Evolutionary conservation across 2,797 vertebrate genomes (phyloP).

Genomic region (Tiaroga cobitis): DNA sequence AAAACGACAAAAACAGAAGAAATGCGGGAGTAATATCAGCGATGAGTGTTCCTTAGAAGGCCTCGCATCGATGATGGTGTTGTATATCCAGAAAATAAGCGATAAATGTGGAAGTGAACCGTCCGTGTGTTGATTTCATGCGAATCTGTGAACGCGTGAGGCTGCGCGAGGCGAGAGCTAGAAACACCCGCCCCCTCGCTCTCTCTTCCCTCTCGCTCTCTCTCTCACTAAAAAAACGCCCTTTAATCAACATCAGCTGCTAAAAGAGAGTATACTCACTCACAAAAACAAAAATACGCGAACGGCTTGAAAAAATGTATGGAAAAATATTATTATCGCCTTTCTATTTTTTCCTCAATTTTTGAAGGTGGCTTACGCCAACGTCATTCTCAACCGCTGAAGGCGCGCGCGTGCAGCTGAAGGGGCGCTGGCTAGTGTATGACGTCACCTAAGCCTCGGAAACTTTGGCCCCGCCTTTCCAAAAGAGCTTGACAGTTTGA

Average conservation of each 20-base stretch:
- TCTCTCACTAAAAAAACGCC: not conserved
- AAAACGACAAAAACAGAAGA: slow-evolving; percentile 33
- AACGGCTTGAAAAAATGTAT: not conserved
- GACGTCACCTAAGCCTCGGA: slow-evolving; percentile 68
- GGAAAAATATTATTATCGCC: not conserved
- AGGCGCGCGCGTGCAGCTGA: slow-evolving; percentile 64
- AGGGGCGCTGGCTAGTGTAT: slow-evolving; percentile 77
- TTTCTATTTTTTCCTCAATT: not conserved
- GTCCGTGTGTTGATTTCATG: slow-evolving; percentile 31
- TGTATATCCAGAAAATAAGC: slow-evolving; percentile 8
- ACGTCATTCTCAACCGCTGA: slow-evolving; percentile 65
- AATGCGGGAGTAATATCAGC: not conserved
- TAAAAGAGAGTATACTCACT: not conserved
- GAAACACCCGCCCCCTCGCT: slow-evolving; percentile 38
- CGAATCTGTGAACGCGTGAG: not conserved
- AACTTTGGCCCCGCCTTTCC: slow-evolving; percentile 26
- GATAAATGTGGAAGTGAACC: slow-evolving; percentile 2
- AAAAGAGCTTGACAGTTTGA: slow-evolving; percentile 7
- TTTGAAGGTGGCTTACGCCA: not conserved
- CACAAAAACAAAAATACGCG: too few relatives aligned
- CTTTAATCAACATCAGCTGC: slow-evolving; percentile 2
- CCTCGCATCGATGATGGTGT: slow-evolving; percentile 33
- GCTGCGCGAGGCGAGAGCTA: slow-evolving; percentile 19
- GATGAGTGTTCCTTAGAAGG: not conserved
- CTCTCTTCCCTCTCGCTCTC: not conserved